Percentiles rank a stretch among this genome's conserved stretches.
phyloP scores from a whole-genome alignment of 2,797 vertebrate genomes.

The Myotis findleyi region DNA sequence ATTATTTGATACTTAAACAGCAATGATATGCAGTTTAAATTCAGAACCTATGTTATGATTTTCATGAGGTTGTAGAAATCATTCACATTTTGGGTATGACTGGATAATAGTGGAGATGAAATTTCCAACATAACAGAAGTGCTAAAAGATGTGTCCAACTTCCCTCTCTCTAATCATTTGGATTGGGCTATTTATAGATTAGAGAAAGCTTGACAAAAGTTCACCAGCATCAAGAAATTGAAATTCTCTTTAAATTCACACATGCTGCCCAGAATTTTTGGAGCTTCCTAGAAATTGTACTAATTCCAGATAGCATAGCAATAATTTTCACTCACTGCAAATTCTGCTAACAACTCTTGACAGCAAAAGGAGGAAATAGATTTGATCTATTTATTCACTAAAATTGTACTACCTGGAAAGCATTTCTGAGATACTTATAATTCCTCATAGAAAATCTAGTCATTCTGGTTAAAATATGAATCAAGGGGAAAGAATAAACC shows the following conservation, averaged over 20 bases:
- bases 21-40: not conserved
- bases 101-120: not conserved
- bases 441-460: constrained; percentile 36
- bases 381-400: constrained; percentile 63
- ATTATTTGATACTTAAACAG: not conserved
- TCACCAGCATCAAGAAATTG: constrained; percentile 31
- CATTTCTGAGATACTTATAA: constrained; percentile 24
- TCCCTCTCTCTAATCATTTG: constrained; percentile 32
- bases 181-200: not conserved
- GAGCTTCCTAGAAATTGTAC: constrained; percentile 59
- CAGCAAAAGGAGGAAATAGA: constrained; percentile 52
- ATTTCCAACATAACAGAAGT: not conserved
- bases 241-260: constrained; percentile 45
- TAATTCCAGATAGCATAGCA: constrained; percentile 54
- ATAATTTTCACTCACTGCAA: constrained; percentile 56
- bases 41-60: not conserved
- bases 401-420: constrained; percentile 40
- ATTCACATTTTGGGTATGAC: not conserved
- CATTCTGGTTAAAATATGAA: constrained; percentile 49
- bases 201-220: not conserved
- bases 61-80: not conserved
- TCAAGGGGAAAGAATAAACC: not conserved
- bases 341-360: constrained; percentile 62
- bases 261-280: constrained; percentile 41
- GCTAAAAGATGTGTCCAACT: not conserved